phyloP scores from a whole-genome alignment of 2,888 invertebrate genomes.

The Laspeyria flexula region DNA sequence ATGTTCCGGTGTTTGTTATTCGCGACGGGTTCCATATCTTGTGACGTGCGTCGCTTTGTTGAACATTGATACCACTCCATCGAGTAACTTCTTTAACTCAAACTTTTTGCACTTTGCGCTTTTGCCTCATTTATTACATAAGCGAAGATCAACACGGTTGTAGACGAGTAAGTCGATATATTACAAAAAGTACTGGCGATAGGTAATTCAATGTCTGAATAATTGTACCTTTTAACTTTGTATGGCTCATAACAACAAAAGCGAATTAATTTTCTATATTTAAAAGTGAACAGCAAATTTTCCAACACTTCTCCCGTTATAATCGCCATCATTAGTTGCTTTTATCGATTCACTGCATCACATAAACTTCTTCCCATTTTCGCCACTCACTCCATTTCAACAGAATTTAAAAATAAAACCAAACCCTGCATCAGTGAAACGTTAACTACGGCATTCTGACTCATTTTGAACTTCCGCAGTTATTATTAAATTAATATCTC shows the following conservation, averaged over 20 bases:
- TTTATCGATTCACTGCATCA: not conserved
- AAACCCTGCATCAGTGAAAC: too few relatives aligned
- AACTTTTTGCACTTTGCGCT: conserved; percentile 43
- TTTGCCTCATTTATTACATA: too few relatives aligned
- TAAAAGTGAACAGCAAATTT: too few relatives aligned
- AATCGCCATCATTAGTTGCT: not conserved
- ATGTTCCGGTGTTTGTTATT: conserved; percentile 80
- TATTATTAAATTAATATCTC: too few relatives aligned
- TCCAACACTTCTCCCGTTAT: not conserved
- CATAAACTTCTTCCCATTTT: not conserved
- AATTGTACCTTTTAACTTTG: not conserved
- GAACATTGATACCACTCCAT: conserved; percentile 51
- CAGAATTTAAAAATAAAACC: not conserved
- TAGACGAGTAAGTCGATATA: conserved; percentile 10
- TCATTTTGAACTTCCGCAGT: too few relatives aligned
- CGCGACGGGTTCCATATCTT: conserved; percentile 58
- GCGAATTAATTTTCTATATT: conserved; percentile 1
- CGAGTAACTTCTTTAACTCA: conserved; percentile 38
- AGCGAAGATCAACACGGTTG: conserved; percentile 12
- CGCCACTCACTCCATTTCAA: not conserved
- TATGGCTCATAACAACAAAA: not conserved
- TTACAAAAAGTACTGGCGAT: not conserved
- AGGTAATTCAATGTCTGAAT: not conserved
- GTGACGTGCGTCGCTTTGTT: conserved; percentile 70
- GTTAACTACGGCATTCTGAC: too few relatives aligned